Base-by-base conservation (phyloP, 2,797 vertebrate species). In the Gymnoscopelus braueri region DNA sequence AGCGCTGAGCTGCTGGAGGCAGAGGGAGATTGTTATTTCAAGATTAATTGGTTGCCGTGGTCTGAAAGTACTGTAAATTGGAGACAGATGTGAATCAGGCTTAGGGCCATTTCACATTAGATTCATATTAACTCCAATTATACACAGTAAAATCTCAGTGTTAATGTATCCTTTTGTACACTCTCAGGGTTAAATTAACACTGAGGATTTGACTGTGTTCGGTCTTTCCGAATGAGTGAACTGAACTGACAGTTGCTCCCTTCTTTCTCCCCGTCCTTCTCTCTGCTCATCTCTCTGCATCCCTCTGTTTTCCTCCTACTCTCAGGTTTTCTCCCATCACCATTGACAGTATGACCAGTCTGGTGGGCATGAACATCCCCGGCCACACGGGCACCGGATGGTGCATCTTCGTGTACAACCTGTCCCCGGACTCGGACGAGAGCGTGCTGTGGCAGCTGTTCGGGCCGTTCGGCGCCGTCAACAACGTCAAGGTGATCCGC, bases 391-490 rank as follows among this genome's bases (percentile, higher is more conserved):
- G 98, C 88, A 99, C 98, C 3, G 98, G 98, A 84, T 99, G 98
- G 98, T 99, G 98, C 92, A 99, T 99, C 94, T 99, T 99, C 62
- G 98, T 99, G 92, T 99, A 99, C 95, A 99, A 99, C 93, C 91
- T 99, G 89, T 98, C 97, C 74, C 98, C 98, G 1, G 98, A 99
- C 92, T 99, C 98, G 0, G 98, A 99, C 48, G 98, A 99, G 94
- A 99, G 98, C 9, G 98, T 99, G 84, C 96, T 99, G 81, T 99
- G 98, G 98, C 98, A 99, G 95, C 95, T 99, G 80, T 99, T 99
- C 9, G 98, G 98, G 82, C 98, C 98, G 35, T 99, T 99, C 49
- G 98, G 98, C 11, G 98, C 98, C 0, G 98, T 99, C 92, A 99
- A 98, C 94, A 99, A 99, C 29, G 98, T 99, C 93, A 99, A 99